Conservation (phyloP, 2,113 vertebrate genomes). For the Ornithorhynchus anatinus region DNA sequence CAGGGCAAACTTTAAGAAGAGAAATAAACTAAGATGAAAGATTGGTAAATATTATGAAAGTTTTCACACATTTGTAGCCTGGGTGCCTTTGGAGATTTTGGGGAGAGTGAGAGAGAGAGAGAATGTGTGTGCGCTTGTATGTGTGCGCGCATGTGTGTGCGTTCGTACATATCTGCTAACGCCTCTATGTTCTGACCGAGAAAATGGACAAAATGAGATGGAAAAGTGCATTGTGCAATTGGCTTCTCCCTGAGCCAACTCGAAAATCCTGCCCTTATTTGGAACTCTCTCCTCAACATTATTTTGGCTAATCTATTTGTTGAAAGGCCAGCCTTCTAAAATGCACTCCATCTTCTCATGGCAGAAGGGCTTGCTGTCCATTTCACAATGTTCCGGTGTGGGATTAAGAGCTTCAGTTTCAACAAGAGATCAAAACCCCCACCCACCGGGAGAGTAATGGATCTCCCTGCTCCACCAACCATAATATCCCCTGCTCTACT, state of each 20-base stretch:
- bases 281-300: constrained; percentile 13
- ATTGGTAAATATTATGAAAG: too few relatives aligned
- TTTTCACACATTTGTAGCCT: too few relatives aligned
- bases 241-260: constrained; percentile 23
- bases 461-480: constrained; percentile 10
- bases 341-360: constrained; percentile 9
- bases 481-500: constrained; percentile 13
- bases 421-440: constrained; percentile 35
- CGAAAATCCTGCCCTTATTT: constrained; percentile 27
- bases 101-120: too few relatives aligned
- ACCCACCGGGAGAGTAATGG: constrained; percentile 6
- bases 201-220: constrained; percentile 19
- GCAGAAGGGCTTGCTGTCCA: background rate
- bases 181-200: constrained; percentile 5
- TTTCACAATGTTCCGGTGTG: constrained; percentile 16
- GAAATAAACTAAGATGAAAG: too few relatives aligned
- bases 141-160: too few relatives aligned
- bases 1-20: too few relatives aligned
- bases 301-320: constrained; percentile 36
- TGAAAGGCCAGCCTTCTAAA: constrained; percentile 22
- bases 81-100: too few relatives aligned
- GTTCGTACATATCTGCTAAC: too few relatives aligned
- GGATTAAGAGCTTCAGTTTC: constrained; percentile 29
- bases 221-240: constrained; percentile 11
- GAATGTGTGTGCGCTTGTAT: too few relatives aligned